Conservation (phyloP, 1,140 invertebrate genomes). For the Psilanteris sp. region DNA sequence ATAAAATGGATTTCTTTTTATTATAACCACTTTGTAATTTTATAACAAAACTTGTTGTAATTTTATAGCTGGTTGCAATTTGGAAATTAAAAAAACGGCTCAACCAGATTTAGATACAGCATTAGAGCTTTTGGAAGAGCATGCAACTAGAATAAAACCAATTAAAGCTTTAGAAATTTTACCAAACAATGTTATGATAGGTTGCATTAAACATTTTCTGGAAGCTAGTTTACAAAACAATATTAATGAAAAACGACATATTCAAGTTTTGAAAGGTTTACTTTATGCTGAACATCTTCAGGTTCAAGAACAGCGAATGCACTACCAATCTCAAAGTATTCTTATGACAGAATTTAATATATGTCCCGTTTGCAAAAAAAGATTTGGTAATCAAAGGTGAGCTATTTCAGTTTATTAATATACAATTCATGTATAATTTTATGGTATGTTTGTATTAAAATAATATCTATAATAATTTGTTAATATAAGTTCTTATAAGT, state of each 20-base stretch:
- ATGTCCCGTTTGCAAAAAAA: slow-evolving; percentile 94
- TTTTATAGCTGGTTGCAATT: slow-evolving; percentile 36
- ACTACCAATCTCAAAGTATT: slow-evolving; percentile 89
- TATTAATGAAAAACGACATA: slow-evolving; percentile 85
- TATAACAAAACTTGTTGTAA: too few relatives aligned
- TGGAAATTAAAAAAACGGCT: slow-evolving; percentile 73
- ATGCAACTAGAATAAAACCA: slow-evolving; percentile 91
- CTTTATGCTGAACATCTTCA: slow-evolving; percentile 90
- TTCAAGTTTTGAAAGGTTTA: slow-evolving; percentile 89
- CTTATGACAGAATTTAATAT: slow-evolving; percentile 91
- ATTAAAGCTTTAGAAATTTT: slow-evolving; percentile 86
- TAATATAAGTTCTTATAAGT: too few relatives aligned
- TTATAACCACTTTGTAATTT: too few relatives aligned
- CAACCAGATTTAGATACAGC: slow-evolving; percentile 88
- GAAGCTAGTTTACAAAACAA: slow-evolving; percentile 88
- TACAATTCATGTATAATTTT: too few relatives aligned
- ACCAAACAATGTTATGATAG: slow-evolving; percentile 87
- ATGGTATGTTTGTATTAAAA: too few relatives aligned
- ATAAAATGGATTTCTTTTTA: too few relatives aligned
- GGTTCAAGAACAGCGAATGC: slow-evolving; percentile 88
- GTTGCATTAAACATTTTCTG: slow-evolving; percentile 87
- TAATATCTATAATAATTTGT: too few relatives aligned
- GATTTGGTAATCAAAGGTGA: slow-evolving; percentile 93
- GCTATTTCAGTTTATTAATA: too few relatives aligned
- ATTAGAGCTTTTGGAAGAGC: slow-evolving; percentile 88